phyloP scores from a whole-genome alignment of 1,140 invertebrate species.

The Rhagoletis pomonella region DNA sequence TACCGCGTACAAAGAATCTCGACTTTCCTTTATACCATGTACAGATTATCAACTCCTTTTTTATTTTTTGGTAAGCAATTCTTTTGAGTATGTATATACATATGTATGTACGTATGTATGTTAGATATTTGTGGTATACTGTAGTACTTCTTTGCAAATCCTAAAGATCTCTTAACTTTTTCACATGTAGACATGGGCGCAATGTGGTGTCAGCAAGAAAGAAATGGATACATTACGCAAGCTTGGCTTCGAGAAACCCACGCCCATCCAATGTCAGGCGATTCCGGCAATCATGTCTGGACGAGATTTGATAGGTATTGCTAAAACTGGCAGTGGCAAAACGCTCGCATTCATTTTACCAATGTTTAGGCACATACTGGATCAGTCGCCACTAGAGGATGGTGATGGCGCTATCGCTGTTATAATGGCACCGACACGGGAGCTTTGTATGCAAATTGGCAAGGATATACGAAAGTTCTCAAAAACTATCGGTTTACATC shows the following conservation, averaged over 20 bases:
- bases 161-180: constrained; percentile 8
- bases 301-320: constrained; percentile 98
- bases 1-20: no score
- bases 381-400: constrained; percentile 94
- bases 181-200: constrained; percentile 88
- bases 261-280: constrained; percentile 98
- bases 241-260: constrained; percentile 96
- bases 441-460: constrained; percentile 99
- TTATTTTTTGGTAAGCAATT: no score
- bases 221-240: constrained; percentile 96
- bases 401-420: constrained; percentile 97
- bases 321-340: constrained; percentile 99
- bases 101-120: background rate
- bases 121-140: background rate
- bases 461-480: constrained; percentile 98
- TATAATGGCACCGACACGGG: constrained; percentile 98
- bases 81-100: background rate
- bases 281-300: constrained; percentile 99
- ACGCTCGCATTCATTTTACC: constrained; percentile 98
- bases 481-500: constrained; percentile 88
- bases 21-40: no score
- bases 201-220: constrained; percentile 98
- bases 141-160: no score
- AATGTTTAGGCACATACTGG: constrained; percentile 98
- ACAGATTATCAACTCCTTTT: no score